Evolutionary conservation across 2,113 vertebrate species (phyloP).

Genomic region (Crotalus viridis): DNA sequence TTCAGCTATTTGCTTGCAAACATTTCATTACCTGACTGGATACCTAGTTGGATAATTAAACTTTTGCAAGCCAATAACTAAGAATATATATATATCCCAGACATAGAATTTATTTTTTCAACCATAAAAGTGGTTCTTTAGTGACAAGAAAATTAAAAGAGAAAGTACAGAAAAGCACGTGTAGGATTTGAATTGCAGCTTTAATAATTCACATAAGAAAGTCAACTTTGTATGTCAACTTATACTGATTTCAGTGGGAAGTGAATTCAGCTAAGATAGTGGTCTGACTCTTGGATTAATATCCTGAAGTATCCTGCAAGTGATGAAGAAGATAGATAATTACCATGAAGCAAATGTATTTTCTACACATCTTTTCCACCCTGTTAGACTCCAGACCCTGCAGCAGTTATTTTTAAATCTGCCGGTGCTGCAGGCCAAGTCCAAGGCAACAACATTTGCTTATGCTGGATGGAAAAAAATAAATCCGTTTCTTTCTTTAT

Average conservation of each 20-base stretch:
- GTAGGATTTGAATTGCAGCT: background rate
- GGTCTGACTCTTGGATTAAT: background rate
- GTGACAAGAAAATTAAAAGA: background rate
- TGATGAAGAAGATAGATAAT: background rate
- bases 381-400: background rate
- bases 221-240: background rate
- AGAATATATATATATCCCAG: background rate
- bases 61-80: background rate
- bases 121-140: background rate
- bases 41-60: background rate
- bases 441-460: slow-evolving; percentile 27
- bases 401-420: slow-evolving; percentile 15
- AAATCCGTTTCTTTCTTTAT: slow-evolving; percentile 5
- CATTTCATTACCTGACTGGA: background rate
- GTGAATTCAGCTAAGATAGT: background rate
- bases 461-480: background rate
- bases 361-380: background rate
- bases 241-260: background rate
- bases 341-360: too few relatives aligned
- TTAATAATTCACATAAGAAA: background rate
- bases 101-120: background rate
- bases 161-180: background rate
- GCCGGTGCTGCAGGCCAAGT: background rate
- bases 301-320: background rate
- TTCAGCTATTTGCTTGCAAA: background rate